These are phyloP conservation scores for Dicycla oo DNA, from an alignment of 2,888 invertebrate genomes.

Conservation along the genomic window DNA sequence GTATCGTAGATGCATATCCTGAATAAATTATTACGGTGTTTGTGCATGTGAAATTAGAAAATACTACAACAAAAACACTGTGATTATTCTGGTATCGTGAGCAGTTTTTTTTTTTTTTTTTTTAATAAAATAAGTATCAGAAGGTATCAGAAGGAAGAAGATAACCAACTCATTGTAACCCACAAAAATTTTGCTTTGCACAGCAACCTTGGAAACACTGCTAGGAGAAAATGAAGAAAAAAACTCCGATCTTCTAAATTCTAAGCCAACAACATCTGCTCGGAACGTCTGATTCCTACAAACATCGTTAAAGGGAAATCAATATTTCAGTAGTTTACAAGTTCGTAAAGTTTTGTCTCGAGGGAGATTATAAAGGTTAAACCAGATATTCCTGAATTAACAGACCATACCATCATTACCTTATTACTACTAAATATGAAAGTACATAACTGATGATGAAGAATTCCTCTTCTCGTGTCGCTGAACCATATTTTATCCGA, in stretches of 20 bases:
- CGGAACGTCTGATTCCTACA: constrained; percentile 30
- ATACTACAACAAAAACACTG: not conserved
- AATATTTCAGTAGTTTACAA: constrained; percentile 33
- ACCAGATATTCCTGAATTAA: constrained; percentile 2
- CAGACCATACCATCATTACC: not conserved
- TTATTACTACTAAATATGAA: too few species aligned
- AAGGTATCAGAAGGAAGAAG: too few species aligned
- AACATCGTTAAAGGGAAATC: constrained; percentile 23
- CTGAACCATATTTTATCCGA: too few species aligned
- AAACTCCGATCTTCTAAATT: not conserved
- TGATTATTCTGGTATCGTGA: not conserved
- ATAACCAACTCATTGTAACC: too few species aligned
- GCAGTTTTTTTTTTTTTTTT: too few species aligned
- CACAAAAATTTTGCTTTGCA: not conserved
- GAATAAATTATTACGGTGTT: not conserved
- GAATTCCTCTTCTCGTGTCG: too few species aligned
- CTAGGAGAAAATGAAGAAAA: not conserved
- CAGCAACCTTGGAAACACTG: not conserved
- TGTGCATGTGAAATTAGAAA: not conserved
- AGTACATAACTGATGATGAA: too few species aligned
- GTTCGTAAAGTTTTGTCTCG: constrained; percentile 23
- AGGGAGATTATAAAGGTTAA: constrained; percentile 8
- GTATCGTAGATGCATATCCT: constrained; percentile 3
- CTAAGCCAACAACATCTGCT: not conserved
- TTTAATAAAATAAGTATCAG: not conserved